Evolutionary conservation across 2,113 vertebrate genomes (phyloP), one percentile per base, ranked within the genome.

Genomic region (Apteryx owenii): DNA sequence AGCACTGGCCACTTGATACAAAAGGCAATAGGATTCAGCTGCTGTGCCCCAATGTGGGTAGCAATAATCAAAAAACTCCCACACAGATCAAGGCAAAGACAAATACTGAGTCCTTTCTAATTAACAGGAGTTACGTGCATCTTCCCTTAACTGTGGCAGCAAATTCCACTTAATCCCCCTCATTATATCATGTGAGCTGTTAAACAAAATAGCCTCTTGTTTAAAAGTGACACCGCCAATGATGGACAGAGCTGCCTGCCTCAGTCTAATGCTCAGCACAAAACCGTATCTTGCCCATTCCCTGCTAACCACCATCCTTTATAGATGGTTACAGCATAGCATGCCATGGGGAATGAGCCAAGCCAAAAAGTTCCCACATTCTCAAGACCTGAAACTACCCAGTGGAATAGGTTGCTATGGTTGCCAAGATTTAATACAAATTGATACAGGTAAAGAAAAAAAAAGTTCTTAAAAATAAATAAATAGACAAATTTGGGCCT

Each of bases 401-500:
- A 12, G 92, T 11, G 72, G 90, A 82, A 88, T 2, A 78, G 88
- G 96, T 97, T 97, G 93, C 96, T 80, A 97, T 95, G 93, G 94
- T 89, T 97, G 75, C 96, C 88, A 69, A 96, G 87, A 95, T 90
- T 91, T 75, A 81, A 90, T 71, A 62, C 88, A 76, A 93, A 91
- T 75, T 38, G 81, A 79, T 61, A 94, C 81, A 96, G 95, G 96
- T 95, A 56, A 64, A 70, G 70, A 87, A 72, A 82, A 51, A 44
- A 50, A 38, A 44, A 50, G 89, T 12, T 79, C 95, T 95, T 96
- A 93, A 95, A 96, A 97, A 96, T 94, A 83, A 94, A 66, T 86
- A 92, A 90, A 95, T 97, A 95, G 93, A 97, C 94, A 96, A 95
- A 97, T 97, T 97, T 97, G 97, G 97, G 98, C 97, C 97, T 75